Evolutionary conservation across 2,113 vertebrate genomes (phyloP).

Genomic region (Ariopsis seemanni): DNA sequence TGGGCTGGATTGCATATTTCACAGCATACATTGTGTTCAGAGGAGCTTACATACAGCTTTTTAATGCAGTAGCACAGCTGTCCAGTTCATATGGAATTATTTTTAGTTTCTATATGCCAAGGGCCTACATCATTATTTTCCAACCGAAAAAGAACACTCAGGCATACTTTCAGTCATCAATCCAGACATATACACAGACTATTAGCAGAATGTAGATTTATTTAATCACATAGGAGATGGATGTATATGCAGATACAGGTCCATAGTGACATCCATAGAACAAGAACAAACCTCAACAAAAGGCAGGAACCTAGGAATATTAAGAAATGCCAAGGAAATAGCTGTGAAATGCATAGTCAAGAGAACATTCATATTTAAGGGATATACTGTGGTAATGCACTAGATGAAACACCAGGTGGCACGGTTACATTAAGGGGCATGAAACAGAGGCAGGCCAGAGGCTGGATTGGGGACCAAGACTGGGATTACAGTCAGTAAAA

Average conservation of each 20-base stretch:
- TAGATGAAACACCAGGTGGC: slow-evolving; percentile 1
- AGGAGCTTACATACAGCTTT: slow-evolving; percentile 62
- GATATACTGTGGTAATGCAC: not conserved
- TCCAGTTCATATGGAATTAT: slow-evolving; percentile 70
- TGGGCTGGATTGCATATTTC: slow-evolving; percentile 73
- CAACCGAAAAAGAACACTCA: slow-evolving; percentile 75
- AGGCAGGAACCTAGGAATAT: not conserved
- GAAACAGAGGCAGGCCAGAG: not conserved
- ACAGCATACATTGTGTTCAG: slow-evolving; percentile 64
- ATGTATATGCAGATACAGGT: not conserved
- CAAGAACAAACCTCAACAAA: not conserved
- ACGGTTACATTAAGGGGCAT: too few relatives aligned
- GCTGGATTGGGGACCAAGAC: not conserved
- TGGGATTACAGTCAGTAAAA: not conserved
- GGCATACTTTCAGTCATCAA: slow-evolving; percentile 80
- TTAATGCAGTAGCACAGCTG: slow-evolving; percentile 63
- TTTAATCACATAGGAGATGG: not conserved
- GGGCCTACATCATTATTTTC: slow-evolving; percentile 77
- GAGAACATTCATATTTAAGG: too few relatives aligned
- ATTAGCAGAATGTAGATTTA: slow-evolving; percentile 53
- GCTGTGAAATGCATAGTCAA: not conserved
- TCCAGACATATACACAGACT: slow-evolving; percentile 78
- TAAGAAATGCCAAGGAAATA: not conserved
- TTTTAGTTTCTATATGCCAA: slow-evolving; percentile 79
- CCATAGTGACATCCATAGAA: not conserved